Evolutionary conservation across 2,888 invertebrate genomes (phyloP).

Genomic region (Eutolmus rufibarbis): DNA sequence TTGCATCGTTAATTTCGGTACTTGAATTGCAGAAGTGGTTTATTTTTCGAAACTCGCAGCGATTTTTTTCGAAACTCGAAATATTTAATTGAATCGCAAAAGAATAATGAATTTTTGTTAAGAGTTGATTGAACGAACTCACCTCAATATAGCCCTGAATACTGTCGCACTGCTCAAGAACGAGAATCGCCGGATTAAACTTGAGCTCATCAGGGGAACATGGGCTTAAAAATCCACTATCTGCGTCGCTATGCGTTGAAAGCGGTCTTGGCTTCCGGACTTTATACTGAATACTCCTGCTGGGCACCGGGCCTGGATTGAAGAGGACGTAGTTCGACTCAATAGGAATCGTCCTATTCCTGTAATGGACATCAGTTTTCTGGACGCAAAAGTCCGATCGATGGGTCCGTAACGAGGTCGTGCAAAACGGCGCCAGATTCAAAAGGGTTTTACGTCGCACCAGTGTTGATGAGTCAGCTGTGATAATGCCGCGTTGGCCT

Average conservation of each 20-base stretch:
- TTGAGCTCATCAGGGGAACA: slow-evolving; percentile 68
- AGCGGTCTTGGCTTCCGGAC: slow-evolving; percentile 59
- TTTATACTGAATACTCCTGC: slow-evolving; percentile 61
- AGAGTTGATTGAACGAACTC: slow-evolving; percentile 50
- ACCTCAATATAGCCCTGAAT: slow-evolving; percentile 63
- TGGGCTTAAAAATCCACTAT: slow-evolving; percentile 71
- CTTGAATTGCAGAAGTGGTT: too few relatives aligned
- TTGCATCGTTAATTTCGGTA: too few relatives aligned
- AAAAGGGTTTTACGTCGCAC: slow-evolving; percentile 53
- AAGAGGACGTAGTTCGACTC: slow-evolving; percentile 62
- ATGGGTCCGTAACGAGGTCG: slow-evolving; percentile 50
- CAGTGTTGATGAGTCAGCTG: slow-evolving; percentile 15
- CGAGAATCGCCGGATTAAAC: slow-evolving; percentile 58
- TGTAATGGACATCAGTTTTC: slow-evolving; percentile 52
- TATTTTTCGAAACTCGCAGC: too few relatives aligned
- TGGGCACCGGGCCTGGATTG: slow-evolving; percentile 61
- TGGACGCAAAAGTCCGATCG: slow-evolving; percentile 40
- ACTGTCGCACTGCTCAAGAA: slow-evolving; percentile 62
- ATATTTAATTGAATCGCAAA: not conserved
- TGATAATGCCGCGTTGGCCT: not conserved
- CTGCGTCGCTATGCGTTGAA: slow-evolving; percentile 68
- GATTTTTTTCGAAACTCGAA: not conserved
- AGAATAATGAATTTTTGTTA: not conserved
- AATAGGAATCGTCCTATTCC: slow-evolving; percentile 60
- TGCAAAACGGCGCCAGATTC: slow-evolving; percentile 58